Conservation (phyloP, 1,140 invertebrate genomes). For the Drosophila ogumai region DNA sequence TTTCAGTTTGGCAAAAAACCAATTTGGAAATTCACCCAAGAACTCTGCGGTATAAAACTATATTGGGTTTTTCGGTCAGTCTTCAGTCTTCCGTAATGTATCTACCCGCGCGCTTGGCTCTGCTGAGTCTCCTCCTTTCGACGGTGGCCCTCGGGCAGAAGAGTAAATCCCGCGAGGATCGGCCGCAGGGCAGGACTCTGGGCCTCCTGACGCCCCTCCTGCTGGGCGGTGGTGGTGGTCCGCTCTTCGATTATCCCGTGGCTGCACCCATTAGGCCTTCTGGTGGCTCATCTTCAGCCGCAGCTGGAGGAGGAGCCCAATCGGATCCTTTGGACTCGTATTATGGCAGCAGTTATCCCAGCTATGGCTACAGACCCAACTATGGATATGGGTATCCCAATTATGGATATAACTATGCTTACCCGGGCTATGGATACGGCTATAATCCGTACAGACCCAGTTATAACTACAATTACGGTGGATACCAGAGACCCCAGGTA, state of each 20-base stretch:
- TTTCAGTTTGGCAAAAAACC: slow-evolving; percentile 35
- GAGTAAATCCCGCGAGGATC: slow-evolving; percentile 22
- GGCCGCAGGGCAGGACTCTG: slow-evolving; percentile 64
- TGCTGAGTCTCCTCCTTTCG: slow-evolving; percentile 46
- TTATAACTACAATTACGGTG: slow-evolving; percentile 37
- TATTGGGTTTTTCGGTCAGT: slow-evolving; percentile 23
- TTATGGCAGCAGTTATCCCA: slow-evolving; percentile 41
- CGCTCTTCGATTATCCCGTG: slow-evolving; percentile 58
- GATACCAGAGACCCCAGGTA: slow-evolving; percentile 34
- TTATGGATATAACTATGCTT: slow-evolving; percentile 52
- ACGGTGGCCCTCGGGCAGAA: slow-evolving; percentile 19
- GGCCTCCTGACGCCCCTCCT: slow-evolving; percentile 68
- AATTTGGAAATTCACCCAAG: slow-evolving; percentile 67
- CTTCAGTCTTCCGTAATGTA: slow-evolving; percentile 64
- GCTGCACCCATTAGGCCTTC: slow-evolving; percentile 14
- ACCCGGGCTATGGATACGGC: slow-evolving; percentile 46
- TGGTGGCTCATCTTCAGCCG: slow-evolving; percentile 2
- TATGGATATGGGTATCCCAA: slow-evolving; percentile 55
- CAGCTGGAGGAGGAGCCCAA: slow-evolving; percentile 35
- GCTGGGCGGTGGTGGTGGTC: slow-evolving; percentile 26
- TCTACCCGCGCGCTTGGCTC: slow-evolving; percentile 36
- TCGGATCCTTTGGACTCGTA: slow-evolving; percentile 63
- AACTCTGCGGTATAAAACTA: slow-evolving; percentile 68
- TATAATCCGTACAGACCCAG: slow-evolving; percentile 49
- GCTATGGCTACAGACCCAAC: slow-evolving; percentile 51